Conservation (phyloP, 2,797 vertebrate genomes). For the Scleropages formosus region DNA sequence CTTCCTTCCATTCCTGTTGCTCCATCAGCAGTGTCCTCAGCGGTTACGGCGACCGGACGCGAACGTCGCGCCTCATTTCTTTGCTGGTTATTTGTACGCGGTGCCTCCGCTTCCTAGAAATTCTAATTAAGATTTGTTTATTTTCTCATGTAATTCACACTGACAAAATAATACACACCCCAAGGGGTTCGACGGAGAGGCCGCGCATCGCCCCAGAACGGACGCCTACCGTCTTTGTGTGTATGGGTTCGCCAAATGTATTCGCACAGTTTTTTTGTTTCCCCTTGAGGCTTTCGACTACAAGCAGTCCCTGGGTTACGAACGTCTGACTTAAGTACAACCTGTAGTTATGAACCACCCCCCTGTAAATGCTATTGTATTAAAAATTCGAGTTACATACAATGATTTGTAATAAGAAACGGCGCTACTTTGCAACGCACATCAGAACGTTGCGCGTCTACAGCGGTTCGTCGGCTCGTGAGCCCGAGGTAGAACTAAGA, state of each 20-base stretch:
- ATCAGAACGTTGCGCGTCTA: no score
- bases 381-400: no score
- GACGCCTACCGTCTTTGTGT: not conserved
- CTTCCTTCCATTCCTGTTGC: not conserved
- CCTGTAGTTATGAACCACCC: no score
- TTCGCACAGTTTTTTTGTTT: not conserved
- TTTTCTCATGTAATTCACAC: constrained; percentile 2
- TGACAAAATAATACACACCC: no score
- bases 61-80: not conserved
- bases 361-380: no score
- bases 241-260: not conserved
- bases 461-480: no score
- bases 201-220: not conserved
- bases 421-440: no score
- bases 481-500: no score
- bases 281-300: no score
- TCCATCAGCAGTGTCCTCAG: not conserved
- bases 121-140: constrained; percentile 17
- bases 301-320: no score
- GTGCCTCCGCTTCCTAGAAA: constrained; percentile 6
- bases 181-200: not conserved
- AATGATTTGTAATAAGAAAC: no score
- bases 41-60: not conserved
- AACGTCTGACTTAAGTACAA: no score
- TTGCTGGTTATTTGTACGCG: not conserved